These are phyloP conservation scores for Mythimna loreyi DNA, from an alignment of 2,888 invertebrate genomes.

Conservation along the genomic window DNA sequence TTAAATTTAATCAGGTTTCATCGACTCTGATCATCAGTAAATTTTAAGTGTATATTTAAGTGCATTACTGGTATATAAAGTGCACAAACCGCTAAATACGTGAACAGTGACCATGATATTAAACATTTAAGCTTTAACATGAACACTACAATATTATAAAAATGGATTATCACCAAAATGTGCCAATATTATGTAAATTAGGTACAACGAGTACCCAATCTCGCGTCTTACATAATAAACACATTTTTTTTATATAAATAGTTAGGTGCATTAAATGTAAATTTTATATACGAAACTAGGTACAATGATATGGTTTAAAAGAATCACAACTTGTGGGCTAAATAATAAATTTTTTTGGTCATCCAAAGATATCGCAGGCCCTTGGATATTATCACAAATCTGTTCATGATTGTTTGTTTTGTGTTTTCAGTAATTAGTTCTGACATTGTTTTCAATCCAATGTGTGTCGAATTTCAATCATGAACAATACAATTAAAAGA, in stretches of 20 bases:
- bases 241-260: conserved; percentile 69
- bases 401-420: conserved; percentile 13
- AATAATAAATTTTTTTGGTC: conserved; percentile 46
- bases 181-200: conserved; percentile 79
- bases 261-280: neutral
- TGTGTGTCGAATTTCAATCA: conserved; percentile 1
- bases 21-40: conserved; percentile 78
- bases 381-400: conserved; percentile 39
- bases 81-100: conserved; percentile 55
- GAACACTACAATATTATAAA: conserved; percentile 48
- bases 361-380: conserved; percentile 32
- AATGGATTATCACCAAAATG: conserved; percentile 69
- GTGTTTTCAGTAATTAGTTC: conserved; percentile 3
- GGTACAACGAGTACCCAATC: conserved; percentile 81
- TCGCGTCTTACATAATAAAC: conserved; percentile 84
- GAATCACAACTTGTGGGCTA: conserved; percentile 9
- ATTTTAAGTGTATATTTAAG: conserved; percentile 34
- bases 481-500: neutral
- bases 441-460: neutral
- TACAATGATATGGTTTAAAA: conserved; percentile 8
- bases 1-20: conserved; percentile 82
- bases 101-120: conserved; percentile 53
- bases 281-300: neutral
- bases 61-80: conserved; percentile 60
- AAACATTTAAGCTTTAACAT: conserved; percentile 57